Percentiles rank a stretch among this genome's conserved stretches.
Evolutionary conservation across 2,113 vertebrate genomes (phyloP).

Genomic region (Mus pahari): DNA sequence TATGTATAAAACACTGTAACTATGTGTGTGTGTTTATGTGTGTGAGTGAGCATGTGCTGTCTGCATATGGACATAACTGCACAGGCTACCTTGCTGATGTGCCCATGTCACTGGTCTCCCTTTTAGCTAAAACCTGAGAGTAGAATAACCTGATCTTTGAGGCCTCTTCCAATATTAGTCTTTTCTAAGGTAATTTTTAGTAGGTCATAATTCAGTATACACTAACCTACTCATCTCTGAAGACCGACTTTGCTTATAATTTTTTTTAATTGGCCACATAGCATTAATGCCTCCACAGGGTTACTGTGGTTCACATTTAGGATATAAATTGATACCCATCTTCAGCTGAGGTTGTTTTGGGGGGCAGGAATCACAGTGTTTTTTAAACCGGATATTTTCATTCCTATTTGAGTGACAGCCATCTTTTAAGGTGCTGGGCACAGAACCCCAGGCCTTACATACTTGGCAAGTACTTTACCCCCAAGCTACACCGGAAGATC

Average conservation of each 20-base stretch:
- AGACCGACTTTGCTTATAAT: not conserved
- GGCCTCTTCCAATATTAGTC: not conserved
- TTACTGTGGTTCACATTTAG: not conserved
- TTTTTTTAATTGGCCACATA: not conserved
- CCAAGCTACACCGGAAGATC: not conserved
- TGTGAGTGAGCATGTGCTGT: not conserved
- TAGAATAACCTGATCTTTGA: conserved; percentile 11
- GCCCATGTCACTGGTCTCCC: not conserved
- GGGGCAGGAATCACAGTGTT: not conserved
- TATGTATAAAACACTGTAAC: not conserved
- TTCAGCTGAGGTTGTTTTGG: not conserved
- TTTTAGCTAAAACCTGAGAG: conserved; percentile 39
- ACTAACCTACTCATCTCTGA: not conserved
- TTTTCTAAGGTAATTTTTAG: not conserved
- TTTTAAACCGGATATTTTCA: not conserved
- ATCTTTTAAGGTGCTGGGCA: not conserved
- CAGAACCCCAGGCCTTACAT: not conserved
- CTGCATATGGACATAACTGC: not conserved
- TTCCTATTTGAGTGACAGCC: not conserved
- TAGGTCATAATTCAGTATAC: not conserved
- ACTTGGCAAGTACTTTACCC: not conserved
- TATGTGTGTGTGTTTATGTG: not conserved
- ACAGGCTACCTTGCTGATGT: not conserved
- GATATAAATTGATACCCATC: not conserved
- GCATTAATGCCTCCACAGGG: no score